Percentiles rank a stretch among this genome's conserved stretches.
phyloP scores from a whole-genome alignment of 2,888 invertebrate species.

The Peribatodes rhomboidaria region DNA sequence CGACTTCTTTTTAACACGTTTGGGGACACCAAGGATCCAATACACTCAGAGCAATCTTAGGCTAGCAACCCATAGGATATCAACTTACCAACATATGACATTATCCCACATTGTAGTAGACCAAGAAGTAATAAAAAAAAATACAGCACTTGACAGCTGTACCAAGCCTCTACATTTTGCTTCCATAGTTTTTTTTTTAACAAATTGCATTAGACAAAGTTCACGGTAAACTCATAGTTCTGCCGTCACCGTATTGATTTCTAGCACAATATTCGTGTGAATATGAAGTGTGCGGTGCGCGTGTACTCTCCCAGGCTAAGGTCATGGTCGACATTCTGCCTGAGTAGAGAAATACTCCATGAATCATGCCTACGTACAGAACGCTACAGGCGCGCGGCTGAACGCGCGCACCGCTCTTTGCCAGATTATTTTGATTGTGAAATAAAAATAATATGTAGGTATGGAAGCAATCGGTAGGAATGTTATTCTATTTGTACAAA shows the following conservation, averaged over 20 bases:
- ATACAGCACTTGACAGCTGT: too few relatives aligned
- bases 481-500: constrained; percentile 16
- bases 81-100: too few relatives aligned
- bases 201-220: too few relatives aligned
- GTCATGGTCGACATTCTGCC: constrained; percentile 37
- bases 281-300: constrained; percentile 14
- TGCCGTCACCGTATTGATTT: constrained; percentile 15
- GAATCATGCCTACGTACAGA: constrained; percentile 33
- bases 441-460: constrained; percentile 16
- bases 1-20: too few relatives aligned
- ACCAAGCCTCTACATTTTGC: too few relatives aligned
- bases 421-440: constrained; percentile 36
- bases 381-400: constrained; percentile 10
- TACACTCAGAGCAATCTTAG: too few relatives aligned
- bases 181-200: too few relatives aligned
- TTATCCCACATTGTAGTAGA: too few relatives aligned
- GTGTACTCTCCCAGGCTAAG: constrained; percentile 35
- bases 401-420: constrained; percentile 21
- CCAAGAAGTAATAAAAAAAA: too few relatives aligned
- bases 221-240: not conserved
- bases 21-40: too few relatives aligned
- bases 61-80: too few relatives aligned
- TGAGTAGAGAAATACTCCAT: constrained; percentile 18
- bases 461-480: constrained; percentile 2
- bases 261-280: constrained; percentile 3